These are phyloP conservation scores for Pantherophis guttatus DNA, from an alignment of 2,113 vertebrate species.

Conservation along the genomic window DNA sequence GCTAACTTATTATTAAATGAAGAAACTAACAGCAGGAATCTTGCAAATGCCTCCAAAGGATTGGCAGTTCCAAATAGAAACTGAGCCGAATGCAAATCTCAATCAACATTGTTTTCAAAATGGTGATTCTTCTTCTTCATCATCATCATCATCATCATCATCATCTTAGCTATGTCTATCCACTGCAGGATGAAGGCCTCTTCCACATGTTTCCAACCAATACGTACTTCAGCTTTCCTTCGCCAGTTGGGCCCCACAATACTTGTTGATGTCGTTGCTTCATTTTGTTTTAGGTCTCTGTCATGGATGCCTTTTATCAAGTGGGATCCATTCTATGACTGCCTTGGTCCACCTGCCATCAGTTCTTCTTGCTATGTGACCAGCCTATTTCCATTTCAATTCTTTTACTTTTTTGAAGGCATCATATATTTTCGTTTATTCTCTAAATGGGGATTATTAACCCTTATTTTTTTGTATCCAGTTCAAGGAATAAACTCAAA, in stretches of 20 bases:
- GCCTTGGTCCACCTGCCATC: background rate
- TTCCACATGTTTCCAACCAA: background rate
- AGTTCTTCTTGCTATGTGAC: background rate
- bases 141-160: too few relatives aligned
- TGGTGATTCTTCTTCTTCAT: background rate
- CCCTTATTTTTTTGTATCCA: background rate
- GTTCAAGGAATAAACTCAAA: background rate
- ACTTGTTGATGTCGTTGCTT: background rate
- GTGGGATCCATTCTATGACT: background rate
- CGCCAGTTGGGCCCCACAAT: background rate
- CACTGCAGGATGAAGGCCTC: background rate
- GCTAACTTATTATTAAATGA: constrained; percentile 31
- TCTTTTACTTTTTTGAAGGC: background rate
- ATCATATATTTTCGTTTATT: background rate
- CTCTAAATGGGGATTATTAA: background rate
- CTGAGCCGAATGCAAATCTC: background rate
- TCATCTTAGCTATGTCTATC: background rate
- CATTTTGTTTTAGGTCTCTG: background rate
- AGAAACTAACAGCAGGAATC: constrained; percentile 18
- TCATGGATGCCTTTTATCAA: background rate
- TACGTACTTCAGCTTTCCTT: background rate
- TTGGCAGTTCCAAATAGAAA: constrained; percentile 11
- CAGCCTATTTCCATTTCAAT: background rate
- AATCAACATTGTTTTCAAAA: constrained; percentile 3
- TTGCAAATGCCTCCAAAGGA: constrained; percentile 18